Percentiles rank a stretch among this genome's conserved stretches.
Evolutionary conservation across 1,140 invertebrate species (phyloP).

Genomic region (Hestina assimilis): DNA sequence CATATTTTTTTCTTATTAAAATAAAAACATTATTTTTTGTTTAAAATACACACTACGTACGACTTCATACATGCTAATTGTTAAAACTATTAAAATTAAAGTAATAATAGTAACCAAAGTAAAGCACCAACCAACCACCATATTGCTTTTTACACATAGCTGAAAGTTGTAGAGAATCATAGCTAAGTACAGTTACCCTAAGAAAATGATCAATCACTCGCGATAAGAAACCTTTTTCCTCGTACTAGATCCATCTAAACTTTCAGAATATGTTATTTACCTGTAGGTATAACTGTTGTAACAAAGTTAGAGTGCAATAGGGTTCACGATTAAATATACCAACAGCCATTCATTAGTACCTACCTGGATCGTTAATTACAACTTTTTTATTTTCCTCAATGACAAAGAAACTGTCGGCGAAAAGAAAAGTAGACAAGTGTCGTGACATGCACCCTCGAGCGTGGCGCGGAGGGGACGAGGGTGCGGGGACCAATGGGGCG

Average conservation of each 20-base stretch:
- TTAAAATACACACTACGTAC: no score
- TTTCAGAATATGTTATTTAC: conserved; percentile 3
- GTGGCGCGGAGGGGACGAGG: conserved; percentile 43
- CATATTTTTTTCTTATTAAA: no score
- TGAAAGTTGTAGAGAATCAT: conserved; percentile 12
- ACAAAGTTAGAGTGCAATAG: conserved; percentile 16
- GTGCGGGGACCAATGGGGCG: conserved; percentile 51
- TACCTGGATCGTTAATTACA: conserved; percentile 78
- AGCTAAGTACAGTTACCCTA: conserved; percentile 10
- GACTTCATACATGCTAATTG: no score
- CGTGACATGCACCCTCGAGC: conserved; percentile 71
- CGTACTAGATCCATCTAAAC: background rate
- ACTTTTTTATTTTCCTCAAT: conserved; percentile 78
- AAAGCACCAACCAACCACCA: background rate
- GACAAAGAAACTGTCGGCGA: conserved; percentile 77
- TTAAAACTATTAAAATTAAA: background rate
- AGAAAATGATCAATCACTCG: conserved; percentile 21
- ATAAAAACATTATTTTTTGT: no score
- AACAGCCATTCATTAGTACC: conserved; percentile 68
- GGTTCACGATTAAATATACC: conserved; percentile 43
- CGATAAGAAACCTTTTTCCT: conserved; percentile 12
- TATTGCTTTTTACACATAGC: no score
- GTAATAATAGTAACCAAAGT: background rate
- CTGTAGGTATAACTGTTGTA: background rate
- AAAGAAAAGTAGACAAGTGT: conserved; percentile 78